Base-by-base conservation (phyloP, 2,888 invertebrate genomes). In the Andrena fulva region DNA sequence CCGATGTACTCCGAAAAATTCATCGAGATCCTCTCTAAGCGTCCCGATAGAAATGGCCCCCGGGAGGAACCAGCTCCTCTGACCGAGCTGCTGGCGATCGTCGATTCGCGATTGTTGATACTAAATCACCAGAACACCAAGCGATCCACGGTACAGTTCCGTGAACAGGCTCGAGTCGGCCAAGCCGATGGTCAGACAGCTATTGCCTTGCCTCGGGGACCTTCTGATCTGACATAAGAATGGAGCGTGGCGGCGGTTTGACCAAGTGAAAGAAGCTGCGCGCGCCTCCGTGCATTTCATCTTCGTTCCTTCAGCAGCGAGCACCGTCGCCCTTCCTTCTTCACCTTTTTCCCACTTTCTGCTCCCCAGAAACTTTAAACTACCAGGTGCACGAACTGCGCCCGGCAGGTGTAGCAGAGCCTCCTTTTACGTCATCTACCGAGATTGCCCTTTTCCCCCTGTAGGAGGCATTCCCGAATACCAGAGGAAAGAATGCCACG, bases 251-350 rank as follows among this genome's bases (percentile, higher is more conserved):
- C 71, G 73, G 56, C 60, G 24, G 77, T 74, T 81, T 75, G 68
- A 66, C n/a, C 48, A 75, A 82, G 86, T 88, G 84, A 85, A 85
- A 88, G 88, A 88, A 77, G 80, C 82, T 87, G 85, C 81, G 88
- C 85, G 88, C 87, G 87, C 84, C 80, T 62, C 73, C 66, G 24
- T 8, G 35, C 59, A 52, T 78, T 72, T 69, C 77, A 66, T 85
- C 77, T 70, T 85, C 80, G 68, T 87, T 80, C 50, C 54, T 68
- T 80, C 76, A 54, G 29, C 64, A 24, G 35, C 16, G 7, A 33
- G 24, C 62, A 66, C n/a, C 31, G 73, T 50, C 68, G 54, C 50
- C 64, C 69, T 35, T 84, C 75, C 54, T 85, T 63, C 10, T 27
- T 63, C 59, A 59, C 50, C 68, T 48, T 35, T 48, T 35, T 75